A percentile compares a stretch with the other conserved stretches of the same genome.
These are phyloP conservation scores for Pardalotus punctatus DNA, from an alignment of 2,113 vertebrate species.

Conservation along the genomic window DNA sequence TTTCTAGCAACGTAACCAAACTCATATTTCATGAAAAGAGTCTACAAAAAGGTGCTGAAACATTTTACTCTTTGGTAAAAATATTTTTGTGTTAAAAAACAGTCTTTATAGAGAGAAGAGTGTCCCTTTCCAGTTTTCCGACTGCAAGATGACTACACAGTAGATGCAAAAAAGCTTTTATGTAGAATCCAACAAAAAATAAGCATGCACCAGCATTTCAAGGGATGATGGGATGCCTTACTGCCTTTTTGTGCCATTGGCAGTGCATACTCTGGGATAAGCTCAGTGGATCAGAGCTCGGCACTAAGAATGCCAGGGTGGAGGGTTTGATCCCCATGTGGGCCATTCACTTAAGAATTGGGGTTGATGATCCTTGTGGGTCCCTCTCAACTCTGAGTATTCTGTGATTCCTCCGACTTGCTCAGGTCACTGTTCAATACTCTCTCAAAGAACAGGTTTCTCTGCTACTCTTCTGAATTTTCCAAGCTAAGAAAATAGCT, in stretches of 20 bases:
- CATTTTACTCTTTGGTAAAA: background rate
- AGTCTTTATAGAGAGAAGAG: background rate
- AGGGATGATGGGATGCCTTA: background rate
- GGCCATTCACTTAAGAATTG: background rate
- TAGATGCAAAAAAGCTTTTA: background rate
- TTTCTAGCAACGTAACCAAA: background rate
- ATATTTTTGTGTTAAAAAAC: background rate
- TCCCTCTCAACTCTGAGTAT: background rate
- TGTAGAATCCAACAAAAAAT: background rate
- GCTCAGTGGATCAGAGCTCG: background rate
- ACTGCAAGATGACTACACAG: background rate
- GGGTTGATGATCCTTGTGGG: background rate
- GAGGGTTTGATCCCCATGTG: background rate
- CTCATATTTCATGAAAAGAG: background rate
- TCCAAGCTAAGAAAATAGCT: background rate
- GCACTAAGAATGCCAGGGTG: background rate
- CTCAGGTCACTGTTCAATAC: background rate
- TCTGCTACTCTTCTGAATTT: background rate
- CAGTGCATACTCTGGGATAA: background rate
- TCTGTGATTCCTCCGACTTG: background rate
- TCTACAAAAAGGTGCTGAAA: background rate
- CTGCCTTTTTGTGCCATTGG: background rate
- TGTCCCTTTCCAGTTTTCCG: background rate
- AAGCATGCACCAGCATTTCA: background rate
- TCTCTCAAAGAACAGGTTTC: background rate